These are phyloP conservation scores for Zaprionus kolodkinae DNA, from an alignment of 1,140 invertebrate species.

Conservation along the genomic window DNA sequence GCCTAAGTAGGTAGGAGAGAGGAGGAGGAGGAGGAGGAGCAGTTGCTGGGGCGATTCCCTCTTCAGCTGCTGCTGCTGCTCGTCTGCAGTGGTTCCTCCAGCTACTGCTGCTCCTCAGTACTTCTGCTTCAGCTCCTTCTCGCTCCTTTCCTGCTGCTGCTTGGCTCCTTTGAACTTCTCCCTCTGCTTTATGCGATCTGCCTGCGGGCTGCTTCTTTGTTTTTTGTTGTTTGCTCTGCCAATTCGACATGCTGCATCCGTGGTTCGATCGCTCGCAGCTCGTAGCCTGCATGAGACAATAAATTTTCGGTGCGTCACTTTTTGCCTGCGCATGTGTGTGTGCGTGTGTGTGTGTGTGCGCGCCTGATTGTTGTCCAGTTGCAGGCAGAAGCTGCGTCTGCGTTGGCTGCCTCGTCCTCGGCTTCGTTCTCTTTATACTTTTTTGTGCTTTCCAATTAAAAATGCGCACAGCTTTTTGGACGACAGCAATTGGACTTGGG, in stretches of 20 bases:
- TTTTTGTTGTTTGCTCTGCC: slow-evolving; percentile 63
- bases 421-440: not conserved
- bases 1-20: slow-evolving; percentile 65
- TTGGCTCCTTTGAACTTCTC: slow-evolving; percentile 13
- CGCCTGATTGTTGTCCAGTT: slow-evolving; percentile 18
- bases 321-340: slow-evolving; percentile 44
- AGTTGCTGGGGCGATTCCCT: not conserved
- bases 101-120: not conserved
- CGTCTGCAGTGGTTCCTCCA: not conserved
- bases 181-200: slow-evolving; percentile 20
- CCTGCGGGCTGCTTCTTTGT: slow-evolving; percentile 57
- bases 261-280: slow-evolving; percentile 41
- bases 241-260: slow-evolving; percentile 61
- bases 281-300: slow-evolving; percentile 63
- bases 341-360: slow-evolving; percentile 13
- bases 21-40: slow-evolving; percentile 18
- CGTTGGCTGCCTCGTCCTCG: not conserved
- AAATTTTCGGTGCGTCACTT: slow-evolving; percentile 81
- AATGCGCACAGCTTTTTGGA: slow-evolving; percentile 60
- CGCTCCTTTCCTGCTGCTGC: not conserved
- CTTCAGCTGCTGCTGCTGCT: not conserved
- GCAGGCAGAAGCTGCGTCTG: slow-evolving; percentile 3
- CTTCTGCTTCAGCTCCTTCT: not conserved
- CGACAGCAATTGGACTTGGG: slow-evolving; percentile 61
- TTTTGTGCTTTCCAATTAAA: slow-evolving; percentile 74